These are phyloP conservation scores for Nylanderia fulva DNA, from an alignment of 1,140 invertebrate species.

Conservation along the genomic window DNA sequence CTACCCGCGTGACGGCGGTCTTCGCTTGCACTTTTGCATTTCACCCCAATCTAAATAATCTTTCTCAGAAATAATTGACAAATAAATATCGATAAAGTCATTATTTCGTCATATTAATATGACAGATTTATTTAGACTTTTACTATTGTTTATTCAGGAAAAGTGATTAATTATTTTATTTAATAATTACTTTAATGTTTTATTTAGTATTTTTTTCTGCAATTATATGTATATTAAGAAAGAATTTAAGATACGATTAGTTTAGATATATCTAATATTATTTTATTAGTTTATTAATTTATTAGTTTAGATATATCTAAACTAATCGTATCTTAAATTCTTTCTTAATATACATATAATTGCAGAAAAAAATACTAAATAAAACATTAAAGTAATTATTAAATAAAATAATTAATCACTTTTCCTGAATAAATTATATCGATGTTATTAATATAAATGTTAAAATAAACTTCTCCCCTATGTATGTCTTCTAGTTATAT, in stretches of 20 bases:
- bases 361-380: background rate
- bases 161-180: background rate
- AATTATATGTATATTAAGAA: background rate
- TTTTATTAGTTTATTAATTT: too few relatives aligned
- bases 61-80: background rate
- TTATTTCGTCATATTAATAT: background rate
- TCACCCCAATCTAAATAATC: background rate
- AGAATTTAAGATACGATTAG: too few relatives aligned
- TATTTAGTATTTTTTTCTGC: background rate
- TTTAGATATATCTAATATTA: too few relatives aligned
- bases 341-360: background rate
- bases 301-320: too few relatives aligned
- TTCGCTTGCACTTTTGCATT: background rate
- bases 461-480: background rate
- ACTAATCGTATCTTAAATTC: background rate
- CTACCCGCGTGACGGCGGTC: background rate
- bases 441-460: background rate
- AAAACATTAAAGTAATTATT: too few relatives aligned
- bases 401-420: background rate
- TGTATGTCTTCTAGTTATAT: background rate
- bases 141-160: background rate
- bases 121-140: background rate
- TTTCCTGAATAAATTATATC: background rate
- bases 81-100: background rate
- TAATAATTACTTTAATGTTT: too few relatives aligned